These are phyloP conservation scores for Channallabes apus DNA, from an alignment of 2,797 vertebrate species.

Conservation along the genomic window DNA sequence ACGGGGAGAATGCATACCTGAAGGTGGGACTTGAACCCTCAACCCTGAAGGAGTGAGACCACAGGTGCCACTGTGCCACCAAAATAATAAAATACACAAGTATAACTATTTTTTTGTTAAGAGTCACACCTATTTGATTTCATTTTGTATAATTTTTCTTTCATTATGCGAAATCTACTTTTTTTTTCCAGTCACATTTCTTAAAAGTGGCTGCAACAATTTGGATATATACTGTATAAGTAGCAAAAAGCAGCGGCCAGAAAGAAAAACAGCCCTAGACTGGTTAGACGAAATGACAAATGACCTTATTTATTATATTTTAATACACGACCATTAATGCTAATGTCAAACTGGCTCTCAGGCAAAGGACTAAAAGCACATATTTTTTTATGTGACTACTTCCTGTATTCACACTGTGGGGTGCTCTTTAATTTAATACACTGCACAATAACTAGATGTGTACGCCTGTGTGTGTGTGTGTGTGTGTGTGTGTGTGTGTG, in stretches of 20 bases:
- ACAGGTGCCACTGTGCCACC: too few relatives aligned
- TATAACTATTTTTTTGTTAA: too few relatives aligned
- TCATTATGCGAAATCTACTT: too few relatives aligned
- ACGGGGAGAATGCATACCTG: too few relatives aligned
- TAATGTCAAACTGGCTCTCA: constrained; percentile 4
- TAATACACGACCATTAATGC: background rate
- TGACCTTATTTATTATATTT: constrained; percentile 2
- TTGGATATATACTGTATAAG: background rate
- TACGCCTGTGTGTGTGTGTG: constrained; percentile 10
- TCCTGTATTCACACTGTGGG: constrained; percentile 11
- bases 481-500: constrained; percentile 7
- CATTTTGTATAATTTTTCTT: too few relatives aligned
- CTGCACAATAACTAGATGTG: background rate
- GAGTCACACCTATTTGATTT: too few relatives aligned
- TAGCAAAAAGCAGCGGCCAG: background rate
- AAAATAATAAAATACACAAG: too few relatives aligned
- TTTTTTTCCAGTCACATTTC: background rate
- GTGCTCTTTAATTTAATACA: constrained; percentile 29
- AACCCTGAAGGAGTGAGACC: too few relatives aligned
- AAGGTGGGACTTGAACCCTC: too few relatives aligned
- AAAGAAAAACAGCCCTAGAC: background rate
- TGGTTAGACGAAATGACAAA: background rate
- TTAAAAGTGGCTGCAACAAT: background rate
- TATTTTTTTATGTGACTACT: background rate
- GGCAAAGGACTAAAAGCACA: background rate